Evolutionary conservation across 2,113 vertebrate species (phyloP).

Genomic region (Pterophyllum scalare): DNA sequence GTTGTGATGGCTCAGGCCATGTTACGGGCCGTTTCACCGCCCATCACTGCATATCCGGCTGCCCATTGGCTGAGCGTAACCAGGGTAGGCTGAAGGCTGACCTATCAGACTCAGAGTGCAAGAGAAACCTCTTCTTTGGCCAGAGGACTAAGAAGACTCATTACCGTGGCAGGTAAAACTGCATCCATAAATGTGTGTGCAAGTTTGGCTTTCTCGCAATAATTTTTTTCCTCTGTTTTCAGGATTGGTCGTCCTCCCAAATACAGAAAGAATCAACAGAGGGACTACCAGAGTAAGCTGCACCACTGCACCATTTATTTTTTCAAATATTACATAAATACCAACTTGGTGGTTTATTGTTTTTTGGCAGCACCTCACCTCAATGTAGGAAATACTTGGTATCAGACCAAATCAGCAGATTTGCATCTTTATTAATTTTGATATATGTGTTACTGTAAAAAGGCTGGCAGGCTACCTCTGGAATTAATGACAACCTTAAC

Average conservation of each 20-base stretch:
- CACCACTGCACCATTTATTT: background rate
- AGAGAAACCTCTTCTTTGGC: slow-evolving; percentile 89
- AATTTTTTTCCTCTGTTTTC: slow-evolving; percentile 3
- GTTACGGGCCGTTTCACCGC: slow-evolving; percentile 97
- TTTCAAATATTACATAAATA: no score
- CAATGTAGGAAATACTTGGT: background rate
- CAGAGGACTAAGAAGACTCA: slow-evolving; percentile 91
- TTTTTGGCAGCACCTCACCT: background rate
- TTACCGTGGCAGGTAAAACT: slow-evolving; percentile 90
- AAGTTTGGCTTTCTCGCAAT: background rate
- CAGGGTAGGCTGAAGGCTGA: slow-evolving; percentile 92
- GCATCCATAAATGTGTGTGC: background rate
- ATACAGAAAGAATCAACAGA: slow-evolving; percentile 92
- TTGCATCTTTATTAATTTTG: background rate
- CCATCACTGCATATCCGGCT: slow-evolving; percentile 98
- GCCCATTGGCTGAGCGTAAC: slow-evolving; percentile 95
- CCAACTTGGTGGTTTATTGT: no score
- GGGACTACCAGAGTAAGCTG: slow-evolving; percentile 92
- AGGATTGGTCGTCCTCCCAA: slow-evolving; percentile 96
- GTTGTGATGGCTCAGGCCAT: slow-evolving; percentile 96
- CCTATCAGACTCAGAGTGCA: slow-evolving; percentile 90
- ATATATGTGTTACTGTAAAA: background rate
- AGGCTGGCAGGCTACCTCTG: background rate
- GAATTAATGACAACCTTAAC: background rate
- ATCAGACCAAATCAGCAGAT: background rate